phyloP scores from a whole-genome alignment of 1,140 invertebrate genomes.

The Xylocopa sonorina region DNA sequence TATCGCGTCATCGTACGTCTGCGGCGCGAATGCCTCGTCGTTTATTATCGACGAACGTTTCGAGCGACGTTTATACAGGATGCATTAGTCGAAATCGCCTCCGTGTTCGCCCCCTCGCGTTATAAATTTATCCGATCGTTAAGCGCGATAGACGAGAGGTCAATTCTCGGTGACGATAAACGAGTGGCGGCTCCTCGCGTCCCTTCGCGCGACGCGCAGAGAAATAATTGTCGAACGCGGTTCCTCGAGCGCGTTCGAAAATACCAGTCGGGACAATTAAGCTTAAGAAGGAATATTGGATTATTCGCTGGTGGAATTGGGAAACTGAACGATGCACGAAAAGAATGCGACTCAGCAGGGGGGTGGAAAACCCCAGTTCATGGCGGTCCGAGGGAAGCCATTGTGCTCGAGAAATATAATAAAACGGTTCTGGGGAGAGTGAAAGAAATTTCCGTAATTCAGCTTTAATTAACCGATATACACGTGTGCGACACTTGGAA shows the following conservation, averaged over 20 bases:
- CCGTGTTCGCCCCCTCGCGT: slow-evolving; percentile 18
- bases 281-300: not conserved
- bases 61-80: slow-evolving; percentile 30
- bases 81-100: slow-evolving; percentile 43
- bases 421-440: no score
- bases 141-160: slow-evolving; percentile 41
- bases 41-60: slow-evolving; percentile 5
- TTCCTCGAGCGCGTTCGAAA: no score
- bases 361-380: no score
- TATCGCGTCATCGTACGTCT: slow-evolving; percentile 2
- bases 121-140: slow-evolving; percentile 57
- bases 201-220: not conserved
- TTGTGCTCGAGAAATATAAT: no score
- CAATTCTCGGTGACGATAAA: slow-evolving; percentile 51
- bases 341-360: not conserved
- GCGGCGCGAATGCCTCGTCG: not conserved
- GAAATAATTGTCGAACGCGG: no score
- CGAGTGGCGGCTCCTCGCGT: slow-evolving; percentile 34
- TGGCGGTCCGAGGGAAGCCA: no score
- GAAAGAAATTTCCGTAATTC: not conserved
- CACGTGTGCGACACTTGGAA: not conserved
- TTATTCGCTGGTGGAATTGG: not conserved
- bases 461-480: no score
- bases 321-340: not conserved
- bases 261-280: no score